A percentile compares a stretch with the other conserved stretches of the same genome.
phyloP scores from a whole-genome alignment of 2,888 invertebrate genomes.

The Ecdyonurus torrentis region DNA sequence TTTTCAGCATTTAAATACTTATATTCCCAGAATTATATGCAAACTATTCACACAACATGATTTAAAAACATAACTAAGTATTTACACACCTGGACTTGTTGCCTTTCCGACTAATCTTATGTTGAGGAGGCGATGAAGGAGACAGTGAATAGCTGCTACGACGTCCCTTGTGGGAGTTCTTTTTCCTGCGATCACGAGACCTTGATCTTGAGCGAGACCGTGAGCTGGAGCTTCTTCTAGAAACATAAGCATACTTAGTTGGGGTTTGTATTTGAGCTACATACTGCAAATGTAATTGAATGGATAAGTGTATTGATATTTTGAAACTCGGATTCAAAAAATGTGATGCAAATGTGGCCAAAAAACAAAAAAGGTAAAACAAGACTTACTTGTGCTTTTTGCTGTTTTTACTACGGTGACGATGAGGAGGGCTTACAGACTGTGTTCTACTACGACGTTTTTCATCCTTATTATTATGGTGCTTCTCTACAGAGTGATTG shows the following conservation, averaged over 20 bases:
- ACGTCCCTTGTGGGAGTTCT: slow-evolving; percentile 4
- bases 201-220: slow-evolving; percentile 15
- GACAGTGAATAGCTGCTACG: slow-evolving; percentile 13
- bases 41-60: too few relatives aligned
- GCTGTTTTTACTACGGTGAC: not conserved
- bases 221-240: slow-evolving; percentile 22
- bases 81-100: not conserved
- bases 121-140: slow-evolving; percentile 19
- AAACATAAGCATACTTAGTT: not conserved
- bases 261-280: too few relatives aligned
- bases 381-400: not conserved
- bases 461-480: slow-evolving; percentile 3
- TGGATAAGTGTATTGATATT: too few relatives aligned
- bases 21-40: too few relatives aligned
- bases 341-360: too few relatives aligned
- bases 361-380: too few relatives aligned
- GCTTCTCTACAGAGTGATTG: slow-evolving; percentile 7
- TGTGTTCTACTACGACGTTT: slow-evolving; percentile 5
- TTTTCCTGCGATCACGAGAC: slow-evolving; percentile 8
- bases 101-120: slow-evolving; percentile 15
- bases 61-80: too few relatives aligned
- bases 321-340: too few relatives aligned
- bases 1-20: too few relatives aligned
- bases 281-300: too few relatives aligned
- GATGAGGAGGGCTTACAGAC: slow-evolving; percentile 5